A percentile compares a stretch with the other conserved stretches of the same genome.
Conservation (phyloP, 2,113 vertebrate species). For the Arenaria interpres region DNA sequence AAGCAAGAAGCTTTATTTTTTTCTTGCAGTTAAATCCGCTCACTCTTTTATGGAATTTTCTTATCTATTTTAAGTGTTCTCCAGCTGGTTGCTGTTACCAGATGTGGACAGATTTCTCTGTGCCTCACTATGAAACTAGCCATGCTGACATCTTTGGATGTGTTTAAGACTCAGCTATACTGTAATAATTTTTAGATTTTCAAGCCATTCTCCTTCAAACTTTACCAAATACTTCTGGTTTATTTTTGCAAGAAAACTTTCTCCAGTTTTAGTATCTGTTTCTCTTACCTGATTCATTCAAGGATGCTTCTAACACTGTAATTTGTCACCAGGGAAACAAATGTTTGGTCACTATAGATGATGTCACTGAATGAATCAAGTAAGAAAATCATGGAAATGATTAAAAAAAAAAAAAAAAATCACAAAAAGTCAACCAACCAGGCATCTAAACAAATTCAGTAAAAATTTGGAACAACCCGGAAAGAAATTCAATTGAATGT, state of each 20-base stretch:
- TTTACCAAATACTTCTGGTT: background rate
- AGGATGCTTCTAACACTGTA: background rate
- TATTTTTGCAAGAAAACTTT: background rate
- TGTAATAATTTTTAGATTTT: background rate
- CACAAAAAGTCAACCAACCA: background rate
- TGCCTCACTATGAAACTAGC: background rate
- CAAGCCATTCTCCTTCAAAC: background rate
- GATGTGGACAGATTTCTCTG: background rate
- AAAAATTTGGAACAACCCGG: background rate
- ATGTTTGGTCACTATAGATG: background rate
- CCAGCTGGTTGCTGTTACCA: background rate
- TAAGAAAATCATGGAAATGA: background rate
- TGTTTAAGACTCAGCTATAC: background rate
- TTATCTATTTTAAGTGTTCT: background rate
- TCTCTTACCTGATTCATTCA: conserved; percentile 27
- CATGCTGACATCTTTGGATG: background rate
- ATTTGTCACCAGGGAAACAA: conserved; percentile 37
- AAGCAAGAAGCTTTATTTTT: background rate
- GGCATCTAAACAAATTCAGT: background rate
- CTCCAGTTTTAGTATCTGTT: background rate
- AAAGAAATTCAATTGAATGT: conserved; percentile 2
- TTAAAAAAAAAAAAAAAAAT: background rate
- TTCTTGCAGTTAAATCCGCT: background rate
- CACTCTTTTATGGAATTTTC: background rate
- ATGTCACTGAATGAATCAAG: conserved; percentile 25